Evolutionary conservation across 2,797 vertebrate genomes (phyloP).

Genomic region (Crypturellus tataupa): DNA sequence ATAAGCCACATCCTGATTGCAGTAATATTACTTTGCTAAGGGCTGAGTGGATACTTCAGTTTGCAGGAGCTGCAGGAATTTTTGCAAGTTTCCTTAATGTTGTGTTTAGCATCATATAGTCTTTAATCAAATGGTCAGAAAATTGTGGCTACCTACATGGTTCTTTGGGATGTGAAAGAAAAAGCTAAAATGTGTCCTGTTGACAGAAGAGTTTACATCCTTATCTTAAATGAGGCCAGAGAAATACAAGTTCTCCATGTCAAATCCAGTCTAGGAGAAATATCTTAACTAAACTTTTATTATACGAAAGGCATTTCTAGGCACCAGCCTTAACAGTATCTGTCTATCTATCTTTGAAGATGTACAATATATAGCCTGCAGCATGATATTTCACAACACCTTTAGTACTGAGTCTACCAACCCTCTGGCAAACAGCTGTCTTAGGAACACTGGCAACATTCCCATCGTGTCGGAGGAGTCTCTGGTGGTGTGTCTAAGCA

Average conservation of each 20-base stretch:
- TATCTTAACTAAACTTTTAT: background rate
- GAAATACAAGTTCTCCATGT: background rate
- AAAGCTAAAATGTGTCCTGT: background rate
- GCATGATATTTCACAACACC: background rate
- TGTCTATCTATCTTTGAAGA: slow-evolving; percentile 14
- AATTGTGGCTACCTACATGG: background rate
- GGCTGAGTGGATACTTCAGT: background rate
- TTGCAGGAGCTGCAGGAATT: background rate
- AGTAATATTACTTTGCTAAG: background rate
- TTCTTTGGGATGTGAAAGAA: background rate
- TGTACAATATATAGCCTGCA: slow-evolving; percentile 21
- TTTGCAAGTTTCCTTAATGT: background rate
- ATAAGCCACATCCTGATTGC: background rate
- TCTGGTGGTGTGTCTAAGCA: background rate
- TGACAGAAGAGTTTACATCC: background rate
- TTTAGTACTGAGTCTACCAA: background rate
- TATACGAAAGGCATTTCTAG: slow-evolving; percentile 46
- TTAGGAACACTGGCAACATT: background rate
- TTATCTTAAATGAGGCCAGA: background rate
- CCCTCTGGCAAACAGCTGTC: slow-evolving; percentile 53
- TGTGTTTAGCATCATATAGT: background rate
- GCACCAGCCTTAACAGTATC: slow-evolving; percentile 1
- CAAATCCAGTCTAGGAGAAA: slow-evolving; percentile 10
- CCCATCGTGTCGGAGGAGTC: background rate
- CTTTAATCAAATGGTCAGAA: background rate